Conservation (phyloP, 2,888 invertebrate species). For the Rhogogaster chlorosoma region DNA sequence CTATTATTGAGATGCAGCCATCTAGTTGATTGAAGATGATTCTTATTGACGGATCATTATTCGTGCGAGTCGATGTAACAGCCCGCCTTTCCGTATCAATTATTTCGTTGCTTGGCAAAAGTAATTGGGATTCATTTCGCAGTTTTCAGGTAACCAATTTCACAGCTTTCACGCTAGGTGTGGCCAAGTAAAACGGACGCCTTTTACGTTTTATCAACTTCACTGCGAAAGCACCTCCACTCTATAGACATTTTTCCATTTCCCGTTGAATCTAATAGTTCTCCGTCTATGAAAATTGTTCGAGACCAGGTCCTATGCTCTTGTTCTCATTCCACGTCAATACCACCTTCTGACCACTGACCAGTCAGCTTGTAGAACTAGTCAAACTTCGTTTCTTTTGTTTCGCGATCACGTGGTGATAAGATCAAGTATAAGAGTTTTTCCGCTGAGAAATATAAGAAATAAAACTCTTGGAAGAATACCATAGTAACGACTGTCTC, state of each 20-base stretch:
- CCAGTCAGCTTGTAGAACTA: not conserved
- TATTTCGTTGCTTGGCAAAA: not conserved
- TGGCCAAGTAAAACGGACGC: not conserved
- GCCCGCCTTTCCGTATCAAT: not conserved
- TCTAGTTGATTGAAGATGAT: not conserved
- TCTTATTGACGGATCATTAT: not conserved
- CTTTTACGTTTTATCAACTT: conserved; percentile 32
- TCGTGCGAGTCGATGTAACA: not conserved
- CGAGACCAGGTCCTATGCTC: not conserved
- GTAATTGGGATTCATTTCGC: conserved; percentile 32
- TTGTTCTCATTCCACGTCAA: not conserved
- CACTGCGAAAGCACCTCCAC: not conserved
- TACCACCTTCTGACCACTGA: conserved; percentile 5
- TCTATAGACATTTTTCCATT: conserved; percentile 19
- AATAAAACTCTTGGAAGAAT: conserved; percentile 30
- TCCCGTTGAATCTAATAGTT: not conserved
- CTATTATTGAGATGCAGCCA: not conserved
- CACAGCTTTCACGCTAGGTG: not conserved
- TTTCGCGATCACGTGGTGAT: not conserved
- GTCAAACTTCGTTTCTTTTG: conserved; percentile 1
- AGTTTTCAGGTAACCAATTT: conserved; percentile 17
- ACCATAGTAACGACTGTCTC: conserved; percentile 27
- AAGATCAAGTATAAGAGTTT: conserved; percentile 26
- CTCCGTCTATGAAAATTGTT: not conserved
- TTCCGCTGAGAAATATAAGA: conserved; percentile 14